Evolutionary conservation across 2,888 invertebrate species (phyloP).

Genomic region (Glyphotaelius pellucidus): DNA sequence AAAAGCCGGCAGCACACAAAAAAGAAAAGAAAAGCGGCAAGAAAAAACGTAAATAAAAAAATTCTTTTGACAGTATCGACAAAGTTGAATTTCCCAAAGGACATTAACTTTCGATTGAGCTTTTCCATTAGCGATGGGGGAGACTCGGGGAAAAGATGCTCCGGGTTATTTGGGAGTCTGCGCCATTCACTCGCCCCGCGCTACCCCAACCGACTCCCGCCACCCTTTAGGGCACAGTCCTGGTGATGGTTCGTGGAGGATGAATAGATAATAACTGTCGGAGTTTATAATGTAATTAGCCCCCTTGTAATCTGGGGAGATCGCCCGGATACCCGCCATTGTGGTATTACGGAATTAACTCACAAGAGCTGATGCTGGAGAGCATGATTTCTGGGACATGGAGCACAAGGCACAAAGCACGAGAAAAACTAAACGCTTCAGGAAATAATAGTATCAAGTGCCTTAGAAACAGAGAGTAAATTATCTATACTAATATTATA

Average conservation of each 20-base stretch:
- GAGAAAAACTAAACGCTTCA: neutral
- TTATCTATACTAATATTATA: no score
- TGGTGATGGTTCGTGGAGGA: conserved; percentile 52
- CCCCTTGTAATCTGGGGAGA: conserved; percentile 31
- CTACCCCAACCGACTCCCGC: neutral
- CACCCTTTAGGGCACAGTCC: neutral
- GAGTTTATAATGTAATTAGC: conserved; percentile 65
- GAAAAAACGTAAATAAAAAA: conserved; percentile 66
- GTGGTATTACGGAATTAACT: neutral
- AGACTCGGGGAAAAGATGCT: conserved; percentile 56
- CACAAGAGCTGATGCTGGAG: neutral
- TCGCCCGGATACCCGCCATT: neutral
- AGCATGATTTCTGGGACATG: neutral
- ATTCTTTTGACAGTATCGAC: conserved; percentile 67
- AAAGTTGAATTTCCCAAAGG: conserved; percentile 67
- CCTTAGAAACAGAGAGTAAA: neutral
- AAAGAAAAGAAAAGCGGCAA: conserved; percentile 53
- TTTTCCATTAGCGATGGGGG: conserved; percentile 65
- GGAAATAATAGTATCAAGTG: neutral
- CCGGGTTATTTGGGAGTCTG: conserved; percentile 58
- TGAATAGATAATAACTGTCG: conserved; percentile 65
- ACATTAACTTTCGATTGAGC: conserved; percentile 67
- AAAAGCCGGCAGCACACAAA: conserved; percentile 49
- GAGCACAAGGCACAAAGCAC: no score
- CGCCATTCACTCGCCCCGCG: conserved; percentile 49